phyloP scores from a whole-genome alignment of 2,888 invertebrate genomes.

The Mechanitis mazaeus region DNA sequence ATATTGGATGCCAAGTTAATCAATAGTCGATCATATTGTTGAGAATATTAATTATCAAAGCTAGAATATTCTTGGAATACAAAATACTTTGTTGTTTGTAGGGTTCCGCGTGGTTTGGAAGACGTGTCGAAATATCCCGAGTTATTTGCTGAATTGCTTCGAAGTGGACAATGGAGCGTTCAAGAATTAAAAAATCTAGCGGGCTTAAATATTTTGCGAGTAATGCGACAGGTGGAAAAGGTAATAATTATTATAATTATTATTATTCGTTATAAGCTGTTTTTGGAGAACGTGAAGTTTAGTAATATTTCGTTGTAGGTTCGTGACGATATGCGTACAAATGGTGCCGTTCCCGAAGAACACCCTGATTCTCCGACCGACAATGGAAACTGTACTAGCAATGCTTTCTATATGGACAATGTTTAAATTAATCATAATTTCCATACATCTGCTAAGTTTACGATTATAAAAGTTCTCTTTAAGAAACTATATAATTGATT shows the following conservation, averaged over 20 bases:
- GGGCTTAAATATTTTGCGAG: slow-evolving; percentile 79
- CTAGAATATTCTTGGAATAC: neutral
- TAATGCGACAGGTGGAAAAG: slow-evolving; percentile 77
- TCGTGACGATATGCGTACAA: slow-evolving; percentile 79
- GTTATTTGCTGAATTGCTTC: slow-evolving; percentile 79
- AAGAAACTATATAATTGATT: no score
- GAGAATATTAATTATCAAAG: slow-evolving; percentile 3
- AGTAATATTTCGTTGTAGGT: slow-evolving; percentile 47
- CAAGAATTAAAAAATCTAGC: slow-evolving; percentile 80
- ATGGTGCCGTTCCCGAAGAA: slow-evolving; percentile 78
- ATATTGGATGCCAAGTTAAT: neutral
- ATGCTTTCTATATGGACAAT: slow-evolving; percentile 72
- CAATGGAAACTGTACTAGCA: slow-evolving; percentile 79
- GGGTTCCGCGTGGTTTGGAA: slow-evolving; percentile 80
- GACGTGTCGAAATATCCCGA: slow-evolving; percentile 84
- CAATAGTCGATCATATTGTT: neutral
- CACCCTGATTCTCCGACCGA: slow-evolving; percentile 76
- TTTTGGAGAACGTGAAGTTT: neutral
- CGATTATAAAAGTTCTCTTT: neutral
- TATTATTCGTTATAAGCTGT: neutral
- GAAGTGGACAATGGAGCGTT: slow-evolving; percentile 78
- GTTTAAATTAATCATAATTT: slow-evolving; percentile 37
- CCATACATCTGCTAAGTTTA: slow-evolving; percentile 22
- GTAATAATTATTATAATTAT: slow-evolving; percentile 38
- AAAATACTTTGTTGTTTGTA: slow-evolving; percentile 39